A percentile compares a stretch with the other conserved stretches of the same genome.
phyloP scores from a whole-genome alignment of 2,888 invertebrate genomes.

The Oligia strigilis region DNA sequence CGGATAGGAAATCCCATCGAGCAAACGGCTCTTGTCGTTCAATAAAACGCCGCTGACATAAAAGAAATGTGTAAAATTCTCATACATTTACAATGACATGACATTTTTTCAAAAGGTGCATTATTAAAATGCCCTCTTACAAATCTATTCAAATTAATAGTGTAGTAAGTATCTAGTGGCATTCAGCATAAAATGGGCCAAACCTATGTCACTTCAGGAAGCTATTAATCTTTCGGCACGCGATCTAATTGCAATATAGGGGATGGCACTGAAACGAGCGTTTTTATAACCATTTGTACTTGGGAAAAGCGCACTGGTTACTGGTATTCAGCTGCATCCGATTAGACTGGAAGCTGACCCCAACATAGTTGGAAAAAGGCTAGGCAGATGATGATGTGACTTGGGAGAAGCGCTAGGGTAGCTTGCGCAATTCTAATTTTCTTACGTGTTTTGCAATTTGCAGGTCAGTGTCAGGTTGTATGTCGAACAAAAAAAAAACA shows the following conservation, averaged over 20 bases:
- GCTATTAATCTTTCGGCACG: constrained; percentile 72
- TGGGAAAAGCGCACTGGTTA: too few species aligned
- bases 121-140: constrained; percentile 13
- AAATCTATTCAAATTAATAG: constrained; percentile 37
- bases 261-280: constrained; percentile 55
- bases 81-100: constrained; percentile 8
- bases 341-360: too few species aligned
- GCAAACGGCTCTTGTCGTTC: not conserved
- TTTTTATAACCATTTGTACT: constrained; percentile 12
- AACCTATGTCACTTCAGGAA: constrained; percentile 68
- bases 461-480: too few species aligned
- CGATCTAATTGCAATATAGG: constrained; percentile 69
- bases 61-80: not conserved
- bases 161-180: constrained; percentile 41
- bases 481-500: too few species aligned
- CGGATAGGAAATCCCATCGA: not conserved
- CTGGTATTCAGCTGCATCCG: too few species aligned
- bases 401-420: too few species aligned
- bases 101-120: constrained; percentile 12
- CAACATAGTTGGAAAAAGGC: too few species aligned
- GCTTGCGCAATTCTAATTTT: too few species aligned
- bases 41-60: not conserved
- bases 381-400: too few species aligned
- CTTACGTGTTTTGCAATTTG: too few species aligned
- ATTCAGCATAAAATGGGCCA: constrained; percentile 65